Conservation (phyloP, 2,113 vertebrate genomes). For the Rhea americana region DNA sequence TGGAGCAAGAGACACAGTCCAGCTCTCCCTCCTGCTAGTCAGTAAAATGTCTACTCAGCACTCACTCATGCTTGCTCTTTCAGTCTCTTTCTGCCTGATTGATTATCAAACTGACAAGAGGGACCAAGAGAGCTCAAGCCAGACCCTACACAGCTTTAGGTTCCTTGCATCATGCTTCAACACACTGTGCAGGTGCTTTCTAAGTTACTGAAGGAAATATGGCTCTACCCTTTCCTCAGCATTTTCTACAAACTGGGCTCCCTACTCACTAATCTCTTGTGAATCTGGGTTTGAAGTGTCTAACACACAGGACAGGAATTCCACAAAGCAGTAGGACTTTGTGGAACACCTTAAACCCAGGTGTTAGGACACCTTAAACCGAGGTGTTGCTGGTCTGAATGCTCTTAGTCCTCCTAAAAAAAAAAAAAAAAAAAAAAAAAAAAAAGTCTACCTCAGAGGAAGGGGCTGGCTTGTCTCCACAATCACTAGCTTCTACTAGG, state of each 20-base stretch:
- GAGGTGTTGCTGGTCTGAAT: neutral
- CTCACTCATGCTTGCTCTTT: neutral
- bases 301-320: neutral
- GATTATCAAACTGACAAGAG: neutral
- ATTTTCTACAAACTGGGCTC: neutral
- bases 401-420: neutral
- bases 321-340: neutral
- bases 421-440: neutral
- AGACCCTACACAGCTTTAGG: neutral
- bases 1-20: neutral
- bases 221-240: neutral
- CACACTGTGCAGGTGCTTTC: neutral
- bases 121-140: neutral
- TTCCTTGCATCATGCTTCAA: neutral
- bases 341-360: neutral
- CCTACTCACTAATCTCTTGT: neutral
- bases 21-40: neutral
- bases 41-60: neutral
- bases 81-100: neutral
- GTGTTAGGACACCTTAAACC: neutral
- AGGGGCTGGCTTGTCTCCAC: neutral
- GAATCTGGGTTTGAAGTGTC: neutral
- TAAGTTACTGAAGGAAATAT: neutral
- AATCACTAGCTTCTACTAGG: neutral
- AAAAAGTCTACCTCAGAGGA: neutral